Evolutionary conservation across 2,113 vertebrate species (phyloP), one percentile per base, ranked within the genome.

Genomic region (Cryptotis parvus): DNA sequence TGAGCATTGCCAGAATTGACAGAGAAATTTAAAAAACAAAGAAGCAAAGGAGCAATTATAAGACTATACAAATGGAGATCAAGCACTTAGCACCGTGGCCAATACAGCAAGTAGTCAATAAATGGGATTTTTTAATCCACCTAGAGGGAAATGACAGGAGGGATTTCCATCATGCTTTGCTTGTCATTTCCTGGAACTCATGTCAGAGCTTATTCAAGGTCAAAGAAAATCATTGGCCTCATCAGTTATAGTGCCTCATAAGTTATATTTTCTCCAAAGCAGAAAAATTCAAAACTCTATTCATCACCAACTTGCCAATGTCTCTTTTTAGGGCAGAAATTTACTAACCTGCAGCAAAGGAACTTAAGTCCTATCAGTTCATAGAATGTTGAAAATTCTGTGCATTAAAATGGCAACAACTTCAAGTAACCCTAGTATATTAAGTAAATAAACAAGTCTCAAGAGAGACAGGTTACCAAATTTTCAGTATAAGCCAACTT

Each of bases 401-500:
- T 9, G 20, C 33, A 69, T 26, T 58, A 75, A 73, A 87, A 90
- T 83, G 20, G 6, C 45, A 75, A 55, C 69, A 61, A 66, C 24
- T 68, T 49, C 85, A 89, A 85, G 86, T 79, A 27, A 87, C 3
- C 78, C 24, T 20, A 75, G 11, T 6, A 55, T 2, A 63, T 90
- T 18, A 78, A 77, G 37, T 65, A 91, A 91, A 55, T 76, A 86
- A 49, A 58, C 31, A 37, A 26, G 1, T 84, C 87, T 55, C 18
- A 43, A 74, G 22, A 78, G 31, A 26, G 72, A 12, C 22, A 20
- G 70, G 27, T 87, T 4, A 45, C 10, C 29, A 35, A 85, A 83
- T 76, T 82, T 91, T 78, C 61, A 85, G 49, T 27, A 78, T 74
- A 76, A 89, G 66, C 14, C 3, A 70, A 52, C 70, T 84, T 69